A percentile compares a stretch with the other conserved stretches of the same genome.
These are phyloP conservation scores for Steinernema hermaphroditum DNA, from an alignment of 2,888 invertebrate species.

Conservation along the genomic window DNA sequence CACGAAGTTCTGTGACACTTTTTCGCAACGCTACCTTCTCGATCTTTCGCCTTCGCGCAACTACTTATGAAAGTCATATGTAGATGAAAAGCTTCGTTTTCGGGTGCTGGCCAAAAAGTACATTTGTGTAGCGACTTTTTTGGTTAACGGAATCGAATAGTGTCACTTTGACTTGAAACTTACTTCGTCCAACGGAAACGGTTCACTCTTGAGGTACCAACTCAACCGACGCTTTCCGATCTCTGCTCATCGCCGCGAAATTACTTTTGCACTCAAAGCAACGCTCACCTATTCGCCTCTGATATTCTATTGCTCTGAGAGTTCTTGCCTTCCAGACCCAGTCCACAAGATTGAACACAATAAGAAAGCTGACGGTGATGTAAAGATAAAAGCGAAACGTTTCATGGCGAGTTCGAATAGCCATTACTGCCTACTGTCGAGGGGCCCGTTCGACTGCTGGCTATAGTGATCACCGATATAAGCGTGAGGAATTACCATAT, in stretches of 20 bases:
- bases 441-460: neutral
- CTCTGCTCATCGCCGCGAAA: neutral
- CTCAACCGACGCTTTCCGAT: neutral
- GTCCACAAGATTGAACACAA: neutral
- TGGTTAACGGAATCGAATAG: no score
- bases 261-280: neutral
- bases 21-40: no score
- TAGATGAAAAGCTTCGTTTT: no score
- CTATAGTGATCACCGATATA: neutral
- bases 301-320: neutral
- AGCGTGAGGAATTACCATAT: neutral
- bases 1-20: no score
- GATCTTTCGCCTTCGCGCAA: no score
- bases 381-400: neutral
- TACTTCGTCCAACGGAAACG: neutral
- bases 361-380: neutral
- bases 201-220: neutral
- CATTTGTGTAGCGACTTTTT: no score
- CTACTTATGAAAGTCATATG: no score
- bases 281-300: neutral
- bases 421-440: no score
- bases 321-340: neutral
- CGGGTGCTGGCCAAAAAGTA: no score
- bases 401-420: neutral
- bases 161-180: neutral